A percentile compares a stretch with the other conserved stretches of the same genome.
phyloP scores from a whole-genome alignment of 2,113 vertebrate species.

The Neomonachus schauinslandi region DNA sequence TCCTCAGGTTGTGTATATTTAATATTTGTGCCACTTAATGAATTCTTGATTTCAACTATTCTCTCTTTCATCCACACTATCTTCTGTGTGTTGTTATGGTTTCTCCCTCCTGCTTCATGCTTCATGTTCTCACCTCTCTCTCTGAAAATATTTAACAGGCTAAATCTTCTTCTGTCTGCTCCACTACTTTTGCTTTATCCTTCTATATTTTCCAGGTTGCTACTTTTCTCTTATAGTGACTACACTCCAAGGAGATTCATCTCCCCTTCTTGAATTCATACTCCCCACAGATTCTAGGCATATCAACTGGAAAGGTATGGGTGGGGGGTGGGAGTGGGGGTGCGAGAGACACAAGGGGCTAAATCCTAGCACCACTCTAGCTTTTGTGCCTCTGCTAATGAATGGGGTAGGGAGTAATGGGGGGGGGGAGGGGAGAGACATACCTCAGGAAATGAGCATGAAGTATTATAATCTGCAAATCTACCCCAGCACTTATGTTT shows the following conservation, averaged over 20 bases:
- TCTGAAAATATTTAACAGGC: neutral
- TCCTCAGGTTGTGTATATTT: neutral
- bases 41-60: neutral
- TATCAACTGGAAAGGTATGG: neutral
- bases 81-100: neutral
- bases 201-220: neutral
- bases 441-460: neutral
- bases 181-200: neutral
- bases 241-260: neutral
- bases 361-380: neutral
- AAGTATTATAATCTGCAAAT: neutral
- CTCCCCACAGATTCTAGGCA: neutral
- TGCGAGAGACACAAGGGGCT: neutral
- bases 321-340: fast-evolving
- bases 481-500: neutral
- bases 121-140: neutral
- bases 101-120: neutral
- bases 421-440: too few relatives aligned
- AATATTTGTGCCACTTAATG: neutral
- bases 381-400: neutral
- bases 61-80: neutral
- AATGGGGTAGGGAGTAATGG: neutral
- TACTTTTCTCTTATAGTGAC: neutral
- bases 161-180: neutral
- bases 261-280: neutral